Base-by-base conservation (phyloP, 2,797 vertebrate genomes). In the Okamejei kenojei region DNA sequence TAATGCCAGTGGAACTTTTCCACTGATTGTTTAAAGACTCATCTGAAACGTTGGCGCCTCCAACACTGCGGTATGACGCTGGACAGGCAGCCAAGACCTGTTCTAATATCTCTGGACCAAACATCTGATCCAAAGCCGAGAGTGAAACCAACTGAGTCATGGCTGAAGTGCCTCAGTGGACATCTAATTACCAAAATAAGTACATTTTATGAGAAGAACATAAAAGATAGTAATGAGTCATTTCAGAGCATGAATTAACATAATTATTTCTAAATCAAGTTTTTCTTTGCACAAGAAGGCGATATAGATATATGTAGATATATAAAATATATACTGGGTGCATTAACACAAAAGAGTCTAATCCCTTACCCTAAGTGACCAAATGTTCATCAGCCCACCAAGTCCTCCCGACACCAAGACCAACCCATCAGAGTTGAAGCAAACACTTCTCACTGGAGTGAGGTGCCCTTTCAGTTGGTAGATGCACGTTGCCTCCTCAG, bases 351-450 rank as follows among this genome's bases (percentile, higher is more conserved):
- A 35, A 54, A 38, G 8, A 26, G 21, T 73, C 65, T 90, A 61
- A 86, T 76, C 93, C 76, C 97, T 97, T 95, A 98, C 99, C 97
- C 97, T 95, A 93, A 99, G 95, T 81, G 98, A 99, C 99, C 99
- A 99, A 96, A 99, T 98, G 96, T 99, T 99, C 97, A 99, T 97
- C 94, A 99, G 98, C 11, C 99, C 98, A 11, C 99, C 98, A 4
- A 98, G 97, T 79, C 98, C 99, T 93, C 98, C 99, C 38, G 99
- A 99, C 0, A 97, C 98, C 94, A 99, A 94, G 1, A 97, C 96
- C 94, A 99, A 95, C 1, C 99, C 99, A 35, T 99, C 98, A 0
- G 98, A 97, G 95, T 98, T 99, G 95, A 99, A 99, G 0, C 96
- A 97, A 93, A 99, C 96, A 0, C 98, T 98, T 35, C 97, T 96